These are phyloP conservation scores for Habroteleia sp. DNA, from an alignment of 2,888 invertebrate genomes.

Conservation along the genomic window DNA sequence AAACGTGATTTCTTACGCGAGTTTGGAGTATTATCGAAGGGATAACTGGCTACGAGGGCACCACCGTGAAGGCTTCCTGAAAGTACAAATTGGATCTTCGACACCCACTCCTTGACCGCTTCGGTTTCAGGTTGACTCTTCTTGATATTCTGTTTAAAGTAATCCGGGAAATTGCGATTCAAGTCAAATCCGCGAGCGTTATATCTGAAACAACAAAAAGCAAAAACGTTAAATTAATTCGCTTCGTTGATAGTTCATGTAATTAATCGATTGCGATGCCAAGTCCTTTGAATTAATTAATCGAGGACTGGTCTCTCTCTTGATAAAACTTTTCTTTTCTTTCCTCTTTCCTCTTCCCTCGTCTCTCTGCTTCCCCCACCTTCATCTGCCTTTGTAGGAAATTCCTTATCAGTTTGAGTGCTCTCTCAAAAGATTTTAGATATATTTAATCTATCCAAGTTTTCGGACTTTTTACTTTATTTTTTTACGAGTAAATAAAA, in stretches of 20 bases:
- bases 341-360: not conserved
- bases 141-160: slow-evolving; percentile 93
- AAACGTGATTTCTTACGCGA: slow-evolving; percentile 87
- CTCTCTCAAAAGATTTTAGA: slow-evolving; percentile 39
- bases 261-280: slow-evolving; percentile 27
- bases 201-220: slow-evolving; percentile 83
- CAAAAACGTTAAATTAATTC: slow-evolving; percentile 1
- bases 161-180: slow-evolving; percentile 98
- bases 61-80: slow-evolving; percentile 98
- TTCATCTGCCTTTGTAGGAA: slow-evolving; percentile 8
- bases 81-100: slow-evolving; percentile 94
- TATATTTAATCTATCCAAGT: slow-evolving; percentile 38
- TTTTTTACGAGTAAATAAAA: slow-evolving; percentile 47
- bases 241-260: slow-evolving; percentile 1
- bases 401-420: slow-evolving; percentile 46
- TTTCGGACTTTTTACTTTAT: slow-evolving; percentile 31
- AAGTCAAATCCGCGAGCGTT: slow-evolving; percentile 94
- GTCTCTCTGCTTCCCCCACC: slow-evolving; percentile 1
- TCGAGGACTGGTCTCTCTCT: slow-evolving; percentile 3
- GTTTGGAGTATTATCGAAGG: slow-evolving; percentile 97
- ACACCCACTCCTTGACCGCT: slow-evolving; percentile 96
- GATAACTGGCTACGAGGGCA: slow-evolving; percentile 97
- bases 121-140: slow-evolving; percentile 96
- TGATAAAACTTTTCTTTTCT: slow-evolving; percentile 21
- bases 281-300: slow-evolving; percentile 26